Base-by-base conservation (phyloP, 2,888 invertebrate genomes). In the Cosmopolites sordidus region DNA sequence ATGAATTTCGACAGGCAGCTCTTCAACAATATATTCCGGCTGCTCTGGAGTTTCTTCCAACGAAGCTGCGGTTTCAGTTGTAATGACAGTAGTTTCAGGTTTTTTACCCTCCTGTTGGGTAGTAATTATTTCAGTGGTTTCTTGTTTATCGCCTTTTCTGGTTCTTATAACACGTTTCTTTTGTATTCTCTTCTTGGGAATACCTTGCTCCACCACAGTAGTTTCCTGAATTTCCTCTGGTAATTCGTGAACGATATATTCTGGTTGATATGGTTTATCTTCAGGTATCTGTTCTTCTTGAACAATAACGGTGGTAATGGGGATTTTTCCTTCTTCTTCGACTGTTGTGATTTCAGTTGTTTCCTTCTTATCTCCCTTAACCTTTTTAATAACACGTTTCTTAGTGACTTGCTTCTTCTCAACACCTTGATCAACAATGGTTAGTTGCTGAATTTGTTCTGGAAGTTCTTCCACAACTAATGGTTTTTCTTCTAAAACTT, bases 271-370 rank as follows among this genome's bases (percentile, higher is more conserved):
- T 22, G 2, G 22, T n/a, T 16, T 9, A 41, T 43, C 33, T 33
- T 47, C 29, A 2, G 54, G 38, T 18, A 41, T 48, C 48, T 56
- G 49, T 59, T 60, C 55, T 54, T 75, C 73, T 40, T 73, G 63
- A 52, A 69, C 69, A 37, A 73, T 66, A 22, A 78, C 74, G 56
- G 74, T 74, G 0, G 67, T 69, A 48, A 70, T 61, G 0, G 74
- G 72, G 16, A 58, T 29, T 61, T 77, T 73, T 40, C 75, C 69
- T 48, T 66, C 68, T 58, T 70, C 67, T 62, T 70, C 64, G 3
- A 68, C 59, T 1, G 67, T 67, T 16, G 64, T 56, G 44, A 70
- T 67, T 57, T 68, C 60, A 11, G 64, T 64, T 41, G 54, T 58
- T 62, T 69, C 66, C 30, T 63, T 48, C 59, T 64, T 67, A 41